Evolutionary conservation across 37 sponge, comb jelly and placozoan genomes (phyloP).

Genomic region (Hexactinellida sp.): DNA sequence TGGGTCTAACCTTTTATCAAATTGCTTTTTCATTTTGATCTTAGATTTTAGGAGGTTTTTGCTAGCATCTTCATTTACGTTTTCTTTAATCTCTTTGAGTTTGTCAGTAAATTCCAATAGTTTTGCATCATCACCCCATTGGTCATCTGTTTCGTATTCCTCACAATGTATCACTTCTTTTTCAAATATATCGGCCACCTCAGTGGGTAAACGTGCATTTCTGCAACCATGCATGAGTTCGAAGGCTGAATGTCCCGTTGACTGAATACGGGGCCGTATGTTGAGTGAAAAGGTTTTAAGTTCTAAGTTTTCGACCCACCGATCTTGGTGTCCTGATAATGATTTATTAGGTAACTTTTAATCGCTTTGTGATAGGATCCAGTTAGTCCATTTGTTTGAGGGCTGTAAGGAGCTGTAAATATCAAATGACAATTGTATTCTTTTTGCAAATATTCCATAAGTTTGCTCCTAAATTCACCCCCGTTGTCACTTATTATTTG

Average conservation of each 20-base stretch:
- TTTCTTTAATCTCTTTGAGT: background rate
- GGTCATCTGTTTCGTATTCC: background rate
- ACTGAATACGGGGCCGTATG: background rate
- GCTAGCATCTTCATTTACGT: background rate
- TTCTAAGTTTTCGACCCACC: background rate
- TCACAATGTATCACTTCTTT: background rate
- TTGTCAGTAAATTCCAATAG: background rate
- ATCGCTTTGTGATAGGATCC: background rate
- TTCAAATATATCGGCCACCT: background rate
- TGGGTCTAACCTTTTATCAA: background rate
- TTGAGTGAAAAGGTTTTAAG: background rate
- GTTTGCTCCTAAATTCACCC: constrained; percentile 5
- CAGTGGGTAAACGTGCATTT: background rate
- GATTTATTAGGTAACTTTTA: background rate
- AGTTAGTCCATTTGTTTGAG: constrained; percentile 2
- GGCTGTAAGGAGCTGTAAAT: constrained; percentile 13
- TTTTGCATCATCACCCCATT: background rate
- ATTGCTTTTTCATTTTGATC: background rate
- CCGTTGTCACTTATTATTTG: background rate
- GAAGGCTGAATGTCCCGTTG: constrained; percentile 11
- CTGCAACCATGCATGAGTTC: constrained; percentile 1
- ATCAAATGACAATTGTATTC: background rate
- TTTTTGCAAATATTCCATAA: background rate
- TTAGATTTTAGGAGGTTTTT: background rate
- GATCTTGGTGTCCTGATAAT: background rate